A percentile compares a stretch with the other conserved stretches of the same genome.
Conservation (phyloP, 2,797 vertebrate species). For the Sciurus carolinensis region DNA sequence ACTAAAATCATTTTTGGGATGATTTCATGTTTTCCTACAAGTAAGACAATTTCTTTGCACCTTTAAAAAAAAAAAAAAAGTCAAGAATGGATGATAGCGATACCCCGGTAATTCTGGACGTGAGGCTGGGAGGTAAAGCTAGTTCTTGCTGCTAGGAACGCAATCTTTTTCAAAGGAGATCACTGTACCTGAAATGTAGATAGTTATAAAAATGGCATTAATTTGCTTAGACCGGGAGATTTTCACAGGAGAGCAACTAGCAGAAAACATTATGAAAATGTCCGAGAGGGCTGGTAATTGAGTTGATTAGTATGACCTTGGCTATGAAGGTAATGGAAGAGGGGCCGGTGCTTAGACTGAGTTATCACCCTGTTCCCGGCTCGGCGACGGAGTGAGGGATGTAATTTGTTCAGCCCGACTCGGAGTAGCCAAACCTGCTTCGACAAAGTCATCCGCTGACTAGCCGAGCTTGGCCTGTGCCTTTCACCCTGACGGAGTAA, state of each 20-base stretch:
- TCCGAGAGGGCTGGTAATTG: conserved; percentile 97
- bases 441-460: conserved; percentile 91
- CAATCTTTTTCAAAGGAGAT: conserved; percentile 92
- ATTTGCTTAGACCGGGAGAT: conserved; percentile 99
- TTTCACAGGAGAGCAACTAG: conserved; percentile 99
- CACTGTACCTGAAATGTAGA: conserved; percentile 95
- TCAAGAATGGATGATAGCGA: neutral
- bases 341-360: conserved; percentile 93
- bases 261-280: conserved; percentile 99
- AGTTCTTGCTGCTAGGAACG: conserved; percentile 63
- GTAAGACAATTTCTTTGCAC: conserved; percentile 12
- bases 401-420: conserved; percentile 93
- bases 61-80: neutral
- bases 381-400: conserved; percentile 87
- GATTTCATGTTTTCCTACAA: conserved; percentile 64
- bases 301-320: conserved; percentile 99
- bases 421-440: conserved; percentile 88
- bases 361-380: conserved; percentile 93
- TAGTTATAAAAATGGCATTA: conserved; percentile 97
- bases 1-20: neutral
- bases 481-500: conserved; percentile 86
- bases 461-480: conserved; percentile 90
- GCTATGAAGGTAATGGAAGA: conserved; percentile 95
- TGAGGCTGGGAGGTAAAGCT: neutral
- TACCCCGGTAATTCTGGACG: neutral